Conservation (phyloP, 2,113 vertebrate genomes). For the Mustelus asterias region DNA sequence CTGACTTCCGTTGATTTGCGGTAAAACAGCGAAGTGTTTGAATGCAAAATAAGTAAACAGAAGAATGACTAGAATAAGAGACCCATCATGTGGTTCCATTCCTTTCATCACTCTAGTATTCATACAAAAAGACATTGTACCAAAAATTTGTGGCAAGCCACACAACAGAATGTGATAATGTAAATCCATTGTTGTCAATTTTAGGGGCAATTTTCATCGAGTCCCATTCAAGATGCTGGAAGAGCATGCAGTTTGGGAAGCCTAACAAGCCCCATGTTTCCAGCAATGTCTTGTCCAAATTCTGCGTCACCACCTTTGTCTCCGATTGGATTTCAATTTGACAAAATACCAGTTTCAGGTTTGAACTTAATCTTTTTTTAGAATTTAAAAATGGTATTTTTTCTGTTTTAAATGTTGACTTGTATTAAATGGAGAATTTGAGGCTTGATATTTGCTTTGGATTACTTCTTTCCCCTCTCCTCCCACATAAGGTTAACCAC, state of each 20-base stretch:
- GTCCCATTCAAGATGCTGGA: constrained; percentile 75
- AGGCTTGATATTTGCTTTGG: background rate
- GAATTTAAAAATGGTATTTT: background rate
- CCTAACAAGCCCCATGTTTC: constrained; percentile 66
- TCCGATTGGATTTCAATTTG: constrained; percentile 67
- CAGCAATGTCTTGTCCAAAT: constrained; percentile 61
- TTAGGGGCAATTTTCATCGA: constrained; percentile 92
- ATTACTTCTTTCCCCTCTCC: background rate
- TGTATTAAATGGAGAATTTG: background rate
- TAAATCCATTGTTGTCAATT: constrained; percentile 3
- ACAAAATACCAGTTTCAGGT: constrained; percentile 75
- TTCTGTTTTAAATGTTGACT: background rate
- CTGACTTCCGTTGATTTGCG: background rate
- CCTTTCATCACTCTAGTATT: background rate
- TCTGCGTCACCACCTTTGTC: constrained; percentile 73
- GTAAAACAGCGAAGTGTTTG: background rate
- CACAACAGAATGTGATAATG: background rate
- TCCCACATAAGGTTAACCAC: background rate
- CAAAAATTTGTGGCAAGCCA: background rate
- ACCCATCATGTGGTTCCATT: background rate
- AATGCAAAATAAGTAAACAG: background rate
- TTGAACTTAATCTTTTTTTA: background rate
- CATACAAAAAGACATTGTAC: background rate
- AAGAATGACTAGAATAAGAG: background rate
- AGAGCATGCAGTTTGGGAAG: constrained; percentile 83